phyloP scores from a whole-genome alignment of 2,797 vertebrate genomes.

The Hybognathus amarus region DNA sequence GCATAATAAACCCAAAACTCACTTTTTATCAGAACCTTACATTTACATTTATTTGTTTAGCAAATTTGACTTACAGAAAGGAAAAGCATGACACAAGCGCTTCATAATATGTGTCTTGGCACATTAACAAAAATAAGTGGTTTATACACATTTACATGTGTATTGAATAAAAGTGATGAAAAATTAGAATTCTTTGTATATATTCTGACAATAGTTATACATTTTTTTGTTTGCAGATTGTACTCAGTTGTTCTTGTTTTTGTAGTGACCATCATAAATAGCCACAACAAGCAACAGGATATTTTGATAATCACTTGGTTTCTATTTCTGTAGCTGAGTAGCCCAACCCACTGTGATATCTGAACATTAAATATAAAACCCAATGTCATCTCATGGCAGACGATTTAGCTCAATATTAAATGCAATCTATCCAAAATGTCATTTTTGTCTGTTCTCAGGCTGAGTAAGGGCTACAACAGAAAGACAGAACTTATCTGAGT shows the following conservation, averaged over 20 bases:
- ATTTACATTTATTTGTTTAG: conserved; percentile 1
- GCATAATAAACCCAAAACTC: conserved; percentile 13
- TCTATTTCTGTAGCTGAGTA: neutral
- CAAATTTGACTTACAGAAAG: neutral
- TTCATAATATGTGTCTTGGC: neutral
- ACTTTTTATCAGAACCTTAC: conserved; percentile 10
- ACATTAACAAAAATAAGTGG: neutral
- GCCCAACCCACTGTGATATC: neutral
- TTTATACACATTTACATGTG: neutral
- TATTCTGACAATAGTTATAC: neutral
- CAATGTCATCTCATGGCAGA: neutral
- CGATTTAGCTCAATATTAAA: conserved; percentile 4
- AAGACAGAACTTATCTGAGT: conserved; percentile 89
- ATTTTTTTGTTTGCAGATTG: neutral
- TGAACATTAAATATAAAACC: neutral
- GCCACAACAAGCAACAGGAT: neutral
- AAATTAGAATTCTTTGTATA: neutral
- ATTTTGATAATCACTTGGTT: conserved; percentile 1
- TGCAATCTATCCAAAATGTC: neutral
- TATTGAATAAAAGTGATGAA: neutral
- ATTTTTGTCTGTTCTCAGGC: conserved; percentile 69
- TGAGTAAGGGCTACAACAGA: conserved; percentile 88
- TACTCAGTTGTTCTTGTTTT: neutral
- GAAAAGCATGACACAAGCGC: neutral
- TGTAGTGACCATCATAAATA: neutral